phyloP scores from a whole-genome alignment of 2,797 vertebrate genomes.

The Gymnopithys bicolor region DNA sequence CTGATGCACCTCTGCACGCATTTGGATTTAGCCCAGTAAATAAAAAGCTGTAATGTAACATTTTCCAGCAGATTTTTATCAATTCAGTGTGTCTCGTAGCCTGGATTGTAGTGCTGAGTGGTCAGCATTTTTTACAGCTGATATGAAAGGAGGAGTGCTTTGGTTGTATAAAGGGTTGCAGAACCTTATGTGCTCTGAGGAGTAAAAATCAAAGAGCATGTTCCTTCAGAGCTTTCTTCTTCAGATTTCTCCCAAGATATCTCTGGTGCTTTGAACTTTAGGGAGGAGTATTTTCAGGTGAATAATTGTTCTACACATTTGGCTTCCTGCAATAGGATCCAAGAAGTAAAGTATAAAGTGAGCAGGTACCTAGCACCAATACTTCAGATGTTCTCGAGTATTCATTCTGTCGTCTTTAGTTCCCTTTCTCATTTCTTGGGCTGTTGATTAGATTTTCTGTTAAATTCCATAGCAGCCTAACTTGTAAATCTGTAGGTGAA shows the following conservation, averaged over 20 bases:
- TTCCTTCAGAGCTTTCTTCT: background rate
- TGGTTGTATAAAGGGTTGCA: background rate
- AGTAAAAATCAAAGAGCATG: background rate
- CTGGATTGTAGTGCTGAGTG: background rate
- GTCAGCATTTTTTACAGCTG: background rate
- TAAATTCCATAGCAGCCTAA: slow-evolving; percentile 12
- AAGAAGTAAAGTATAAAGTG: background rate
- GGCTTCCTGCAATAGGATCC: background rate
- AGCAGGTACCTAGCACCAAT: background rate
- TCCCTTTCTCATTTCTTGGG: slow-evolving; percentile 16
- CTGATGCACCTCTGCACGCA: fast-evolving
- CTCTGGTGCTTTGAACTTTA: background rate
- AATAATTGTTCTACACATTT: background rate
- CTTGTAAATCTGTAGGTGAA: background rate
- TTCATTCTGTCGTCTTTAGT: background rate
- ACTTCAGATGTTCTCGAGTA: background rate
- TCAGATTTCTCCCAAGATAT: background rate
- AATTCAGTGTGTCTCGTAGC: background rate
- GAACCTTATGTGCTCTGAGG: background rate
- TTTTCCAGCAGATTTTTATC: background rate
- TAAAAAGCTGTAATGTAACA: background rate
- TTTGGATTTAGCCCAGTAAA: background rate
- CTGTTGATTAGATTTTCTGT: slow-evolving; percentile 38
- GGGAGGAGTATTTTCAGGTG: background rate
- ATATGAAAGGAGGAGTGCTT: background rate